These are phyloP conservation scores for Cinclus cinclus DNA, from an alignment of 2,113 vertebrate species.

Conservation along the genomic window DNA sequence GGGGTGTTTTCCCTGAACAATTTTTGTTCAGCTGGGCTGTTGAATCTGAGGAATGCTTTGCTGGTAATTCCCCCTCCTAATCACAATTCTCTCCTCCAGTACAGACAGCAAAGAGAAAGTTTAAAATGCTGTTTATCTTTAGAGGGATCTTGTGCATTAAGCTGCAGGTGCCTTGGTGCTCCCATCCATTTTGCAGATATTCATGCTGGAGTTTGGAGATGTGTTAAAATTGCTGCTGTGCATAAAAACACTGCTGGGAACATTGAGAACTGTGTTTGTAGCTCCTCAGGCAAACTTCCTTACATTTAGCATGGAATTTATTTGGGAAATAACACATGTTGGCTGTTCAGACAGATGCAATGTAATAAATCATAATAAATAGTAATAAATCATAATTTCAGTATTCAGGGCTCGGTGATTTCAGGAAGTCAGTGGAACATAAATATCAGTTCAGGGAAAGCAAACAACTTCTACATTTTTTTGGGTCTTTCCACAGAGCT, in stretches of 20 bases:
- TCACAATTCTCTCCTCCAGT: neutral
- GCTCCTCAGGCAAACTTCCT: neutral
- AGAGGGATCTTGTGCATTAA: neutral
- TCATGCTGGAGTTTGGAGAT: neutral
- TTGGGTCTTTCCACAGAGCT: neutral
- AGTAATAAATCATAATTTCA: neutral
- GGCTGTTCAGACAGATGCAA: neutral
- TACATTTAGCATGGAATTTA: neutral
- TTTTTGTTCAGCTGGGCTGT: neutral
- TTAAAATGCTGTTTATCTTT: neutral
- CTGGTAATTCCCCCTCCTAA: neutral
- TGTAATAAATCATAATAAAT: neutral
- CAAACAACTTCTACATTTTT: neutral
- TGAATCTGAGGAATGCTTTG: neutral
- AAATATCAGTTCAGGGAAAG: conserved; percentile 14
- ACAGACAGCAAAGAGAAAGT: neutral
- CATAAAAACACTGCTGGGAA: neutral
- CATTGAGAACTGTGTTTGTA: neutral
- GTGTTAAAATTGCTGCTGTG: neutral
- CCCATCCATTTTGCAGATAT: neutral
- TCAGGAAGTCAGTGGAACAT: neutral
- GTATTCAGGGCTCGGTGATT: neutral
- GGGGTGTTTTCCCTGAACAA: neutral
- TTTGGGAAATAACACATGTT: neutral
- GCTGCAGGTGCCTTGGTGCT: neutral